phyloP scores from a whole-genome alignment of 2,113 vertebrate genomes.

The Tychaedon coryphoeus region DNA sequence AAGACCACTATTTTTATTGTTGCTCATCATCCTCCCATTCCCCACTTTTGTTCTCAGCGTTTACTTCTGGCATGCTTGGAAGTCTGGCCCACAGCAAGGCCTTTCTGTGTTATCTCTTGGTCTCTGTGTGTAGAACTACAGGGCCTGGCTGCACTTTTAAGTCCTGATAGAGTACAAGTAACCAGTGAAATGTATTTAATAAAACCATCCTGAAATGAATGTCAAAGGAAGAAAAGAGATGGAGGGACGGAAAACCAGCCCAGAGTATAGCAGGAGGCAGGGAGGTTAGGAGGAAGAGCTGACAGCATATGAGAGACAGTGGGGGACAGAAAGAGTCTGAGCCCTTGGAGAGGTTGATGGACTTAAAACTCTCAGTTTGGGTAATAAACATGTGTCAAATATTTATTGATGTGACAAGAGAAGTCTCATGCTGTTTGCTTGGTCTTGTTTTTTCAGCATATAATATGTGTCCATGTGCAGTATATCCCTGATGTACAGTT shows the following conservation, averaged over 20 bases:
- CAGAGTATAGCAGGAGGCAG: background rate
- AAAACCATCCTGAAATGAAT: background rate
- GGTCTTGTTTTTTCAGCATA: background rate
- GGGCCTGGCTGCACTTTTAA: background rate
- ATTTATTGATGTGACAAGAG: background rate
- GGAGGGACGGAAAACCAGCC: accelerated
- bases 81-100: background rate
- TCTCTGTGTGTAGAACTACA: background rate
- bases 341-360: background rate
- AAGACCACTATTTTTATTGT: background rate
- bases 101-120: background rate
- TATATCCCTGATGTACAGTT: background rate
- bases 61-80: accelerated
- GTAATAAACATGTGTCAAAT: background rate
- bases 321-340: background rate
- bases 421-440: background rate
- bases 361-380: background rate
- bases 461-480: background rate
- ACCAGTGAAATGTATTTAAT: background rate
- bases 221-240: background rate
- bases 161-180: background rate
- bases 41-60: background rate
- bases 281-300: background rate
- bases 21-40: background rate
- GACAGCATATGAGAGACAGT: background rate